Evolutionary conservation across 2,113 vertebrate species (phyloP).

Genomic region (Salvator merianae): DNA sequence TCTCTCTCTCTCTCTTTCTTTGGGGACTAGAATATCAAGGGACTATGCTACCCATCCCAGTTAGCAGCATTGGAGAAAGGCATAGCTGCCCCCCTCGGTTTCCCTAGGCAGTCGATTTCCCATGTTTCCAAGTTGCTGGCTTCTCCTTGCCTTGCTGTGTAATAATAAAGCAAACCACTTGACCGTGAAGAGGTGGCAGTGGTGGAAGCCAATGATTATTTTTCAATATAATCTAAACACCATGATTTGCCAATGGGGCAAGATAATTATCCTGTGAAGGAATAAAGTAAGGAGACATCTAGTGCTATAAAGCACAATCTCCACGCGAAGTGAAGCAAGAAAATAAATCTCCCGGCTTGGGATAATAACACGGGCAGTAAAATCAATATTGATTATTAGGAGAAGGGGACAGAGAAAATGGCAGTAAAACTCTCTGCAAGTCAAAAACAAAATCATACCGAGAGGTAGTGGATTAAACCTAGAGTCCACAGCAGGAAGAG

Average conservation of each 20-base stretch:
- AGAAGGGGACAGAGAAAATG: constrained; percentile 38
- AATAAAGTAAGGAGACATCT: constrained; percentile 35
- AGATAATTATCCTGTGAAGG: constrained; percentile 54
- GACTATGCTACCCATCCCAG: not conserved
- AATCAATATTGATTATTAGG: constrained; percentile 78
- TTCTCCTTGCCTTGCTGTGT: not conserved
- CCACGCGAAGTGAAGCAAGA: constrained; percentile 24
- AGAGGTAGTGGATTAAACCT: constrained; percentile 26
- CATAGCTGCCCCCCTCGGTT: not conserved
- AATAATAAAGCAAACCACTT: constrained; percentile 51
- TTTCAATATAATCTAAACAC: constrained; percentile 46
- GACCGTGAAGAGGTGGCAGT: constrained; percentile 31
- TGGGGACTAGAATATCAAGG: not conserved
- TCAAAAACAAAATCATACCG: constrained; percentile 33
- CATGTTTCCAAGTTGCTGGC: not conserved
- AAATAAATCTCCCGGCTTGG: constrained; percentile 64
- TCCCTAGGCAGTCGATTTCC: not conserved
- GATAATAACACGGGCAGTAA: constrained; percentile 61
- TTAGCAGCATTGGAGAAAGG: not conserved
- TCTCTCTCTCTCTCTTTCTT: not conserved
- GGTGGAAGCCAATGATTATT: constrained; percentile 58
- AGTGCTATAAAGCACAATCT: constrained; percentile 38
- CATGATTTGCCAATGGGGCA: constrained; percentile 21
- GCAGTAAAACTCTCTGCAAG: constrained; percentile 47
- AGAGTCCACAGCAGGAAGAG: constrained; percentile 17